phyloP scores from a whole-genome alignment of 2,797 vertebrate species.

The Rachycentron canadum region DNA sequence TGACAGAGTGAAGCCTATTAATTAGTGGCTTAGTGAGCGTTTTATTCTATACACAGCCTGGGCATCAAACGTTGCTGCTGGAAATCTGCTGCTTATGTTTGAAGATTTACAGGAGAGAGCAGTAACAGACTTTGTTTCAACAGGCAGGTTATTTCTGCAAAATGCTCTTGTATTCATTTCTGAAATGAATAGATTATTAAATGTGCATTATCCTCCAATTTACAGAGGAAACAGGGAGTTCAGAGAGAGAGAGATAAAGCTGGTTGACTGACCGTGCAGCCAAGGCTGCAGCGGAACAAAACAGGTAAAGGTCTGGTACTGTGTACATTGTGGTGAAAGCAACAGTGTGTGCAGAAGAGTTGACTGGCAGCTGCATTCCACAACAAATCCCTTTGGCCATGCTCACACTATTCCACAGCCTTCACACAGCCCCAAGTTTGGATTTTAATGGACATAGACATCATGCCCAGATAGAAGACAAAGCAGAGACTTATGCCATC shows the following conservation, averaged over 20 bases:
- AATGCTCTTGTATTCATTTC: too few species aligned
- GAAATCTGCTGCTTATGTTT: not conserved
- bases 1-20: not conserved
- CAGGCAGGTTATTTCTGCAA: too few species aligned
- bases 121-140: not conserved
- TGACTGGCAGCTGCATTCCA: constrained; percentile 49
- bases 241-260: constrained; percentile 62
- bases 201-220: not conserved
- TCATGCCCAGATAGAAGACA: too few species aligned
- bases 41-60: constrained; percentile 1
- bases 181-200: not conserved
- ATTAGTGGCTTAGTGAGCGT: not conserved
- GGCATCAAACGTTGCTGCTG: not conserved
- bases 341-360: constrained; percentile 66
- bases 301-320: constrained; percentile 57
- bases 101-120: not conserved
- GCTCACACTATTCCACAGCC: not conserved
- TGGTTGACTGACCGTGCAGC: constrained; percentile 77
- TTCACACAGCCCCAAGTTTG: not conserved
- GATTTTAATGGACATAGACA: not conserved
- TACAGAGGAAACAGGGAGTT: not conserved
- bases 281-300: constrained; percentile 70
- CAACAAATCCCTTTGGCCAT: constrained; percentile 39
- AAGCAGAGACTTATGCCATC: not conserved
- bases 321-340: constrained; percentile 66